phyloP scores from a whole-genome alignment of 1,140 invertebrate genomes.

The Heliconius melpomene region DNA sequence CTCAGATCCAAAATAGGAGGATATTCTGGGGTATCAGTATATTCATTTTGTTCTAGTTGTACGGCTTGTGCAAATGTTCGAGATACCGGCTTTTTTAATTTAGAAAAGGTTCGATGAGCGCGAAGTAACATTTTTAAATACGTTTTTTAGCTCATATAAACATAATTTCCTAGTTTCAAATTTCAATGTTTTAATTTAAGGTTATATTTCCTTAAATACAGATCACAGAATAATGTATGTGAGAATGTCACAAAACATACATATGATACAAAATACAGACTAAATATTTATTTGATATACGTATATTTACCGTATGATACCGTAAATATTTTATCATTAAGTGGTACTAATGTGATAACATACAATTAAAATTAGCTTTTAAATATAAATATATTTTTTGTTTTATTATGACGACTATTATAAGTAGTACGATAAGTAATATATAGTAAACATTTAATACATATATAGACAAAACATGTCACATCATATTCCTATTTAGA shows the following conservation, averaged over 20 bases:
- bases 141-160: background rate
- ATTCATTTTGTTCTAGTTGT: conserved; percentile 61
- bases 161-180: background rate
- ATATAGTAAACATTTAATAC: too few relatives aligned
- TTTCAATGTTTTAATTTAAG: background rate
- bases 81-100: conserved; percentile 50
- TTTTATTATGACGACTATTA: too few relatives aligned
- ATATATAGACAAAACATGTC: too few relatives aligned
- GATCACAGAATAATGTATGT: background rate
- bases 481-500: too few relatives aligned
- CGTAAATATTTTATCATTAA: background rate
- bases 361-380: too few relatives aligned
- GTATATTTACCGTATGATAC: too few relatives aligned
- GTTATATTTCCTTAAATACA: background rate
- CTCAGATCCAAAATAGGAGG: conserved; percentile 83
- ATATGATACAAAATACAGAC: conserved; percentile 1
- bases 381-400: too few relatives aligned
- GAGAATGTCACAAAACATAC: background rate
- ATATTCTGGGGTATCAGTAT: conserved; percentile 81
- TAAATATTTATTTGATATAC: background rate
- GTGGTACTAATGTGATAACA: too few relatives aligned
- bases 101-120: conserved; percentile 56
- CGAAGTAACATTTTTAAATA: conserved; percentile 51
- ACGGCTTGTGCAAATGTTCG: conserved; percentile 54
- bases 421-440: too few relatives aligned